phyloP scores from a whole-genome alignment of 2,113 vertebrate species.

The Ahaetulla prasina region DNA sequence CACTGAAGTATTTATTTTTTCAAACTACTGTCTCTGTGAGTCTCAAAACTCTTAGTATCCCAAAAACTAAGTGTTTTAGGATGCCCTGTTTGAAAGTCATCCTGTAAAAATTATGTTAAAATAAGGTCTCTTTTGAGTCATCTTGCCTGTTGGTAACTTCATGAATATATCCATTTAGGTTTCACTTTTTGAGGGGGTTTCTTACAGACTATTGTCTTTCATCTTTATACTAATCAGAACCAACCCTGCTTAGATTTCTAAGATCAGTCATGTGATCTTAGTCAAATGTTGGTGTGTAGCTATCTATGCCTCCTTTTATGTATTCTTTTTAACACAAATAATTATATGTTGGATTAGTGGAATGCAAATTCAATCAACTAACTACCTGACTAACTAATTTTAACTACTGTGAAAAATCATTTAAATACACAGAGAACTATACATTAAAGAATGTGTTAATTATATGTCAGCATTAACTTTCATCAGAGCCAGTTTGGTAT shows the following conservation, averaged over 20 bases:
- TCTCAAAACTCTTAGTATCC: neutral
- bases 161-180: neutral
- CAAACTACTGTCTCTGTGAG: neutral
- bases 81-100: neutral
- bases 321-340: neutral
- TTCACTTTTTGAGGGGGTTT: neutral
- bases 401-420: neutral
- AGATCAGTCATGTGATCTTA: neutral
- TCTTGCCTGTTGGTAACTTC: neutral
- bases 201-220: neutral
- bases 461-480: neutral
- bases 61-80: neutral
- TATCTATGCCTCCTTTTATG: neutral
- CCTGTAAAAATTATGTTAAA: neutral
- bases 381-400: neutral
- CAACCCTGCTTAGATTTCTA: neutral
- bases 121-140: neutral
- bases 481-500: neutral
- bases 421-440: neutral
- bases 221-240: neutral
- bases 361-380: neutral
- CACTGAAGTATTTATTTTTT: neutral
- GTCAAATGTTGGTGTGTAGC: neutral
- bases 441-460: neutral
- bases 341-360: neutral